Base-by-base conservation (phyloP, 2,797 vertebrate species). In the Etheostoma perlongum region DNA sequence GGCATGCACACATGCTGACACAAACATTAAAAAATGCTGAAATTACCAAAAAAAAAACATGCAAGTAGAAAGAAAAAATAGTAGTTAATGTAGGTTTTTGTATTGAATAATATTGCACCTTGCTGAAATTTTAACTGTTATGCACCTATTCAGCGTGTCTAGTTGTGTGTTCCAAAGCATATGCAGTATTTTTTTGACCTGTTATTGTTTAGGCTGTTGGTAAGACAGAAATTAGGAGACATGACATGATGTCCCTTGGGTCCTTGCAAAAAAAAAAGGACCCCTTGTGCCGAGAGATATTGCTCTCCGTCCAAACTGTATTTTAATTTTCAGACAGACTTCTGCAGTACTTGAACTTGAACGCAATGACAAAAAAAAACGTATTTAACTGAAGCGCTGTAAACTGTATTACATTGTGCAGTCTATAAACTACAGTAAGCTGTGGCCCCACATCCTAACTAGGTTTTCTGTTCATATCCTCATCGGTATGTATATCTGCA, bases 1-100 rank as follows among this genome's bases (percentile, higher is more conserved):
- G 19, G 77, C 44, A 74, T 2, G 3, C 51, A 42, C 64, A 64
- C 19, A 72, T 58, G 54, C 85, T 65, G 71, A 80, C 64, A 70
- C 46, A 64, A 76, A 76, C 48, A 72, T 23, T 40, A 68, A 84
- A 72, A 77, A 64, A 40, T 73, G 62, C 76, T 77, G 69, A 86
- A 44, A 52, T 49, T 1, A 1, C 6, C 25, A 46, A 60, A 21
- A 44, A 18, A 49, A 51, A 7, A 6, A 19, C 4, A 23, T n/a
- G 4, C 19, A 51, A 40, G 36, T 40, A 11, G 3, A 40, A 11
- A 40, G 3, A 11, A 40, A 40, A 30, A 40, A 11, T 40, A 40
- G 36, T 40, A 40, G 10, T 40, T 51, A 30, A 12, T 8, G 23
- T 40, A 15, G 6, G 23, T 30, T 23, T 16, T 19, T 62, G 40